Conservation (phyloP, 2,797 vertebrate genomes). For the Dicrostonyx torquatus region DNA sequence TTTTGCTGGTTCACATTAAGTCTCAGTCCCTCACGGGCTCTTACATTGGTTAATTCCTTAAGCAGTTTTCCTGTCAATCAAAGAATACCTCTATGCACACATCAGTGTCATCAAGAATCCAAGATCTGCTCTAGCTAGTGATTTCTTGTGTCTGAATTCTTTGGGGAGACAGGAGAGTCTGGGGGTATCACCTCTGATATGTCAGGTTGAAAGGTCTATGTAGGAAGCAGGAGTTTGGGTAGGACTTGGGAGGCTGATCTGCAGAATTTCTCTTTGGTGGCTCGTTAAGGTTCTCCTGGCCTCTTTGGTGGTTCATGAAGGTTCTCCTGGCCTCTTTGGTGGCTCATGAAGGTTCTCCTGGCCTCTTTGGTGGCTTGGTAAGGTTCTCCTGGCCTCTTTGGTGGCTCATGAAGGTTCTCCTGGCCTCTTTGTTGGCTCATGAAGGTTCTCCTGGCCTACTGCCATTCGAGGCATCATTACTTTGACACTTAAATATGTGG, state of each 20-base stretch:
- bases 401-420: too few relatives aligned
- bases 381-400: neutral
- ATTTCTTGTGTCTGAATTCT: neutral
- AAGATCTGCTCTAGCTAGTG: neutral
- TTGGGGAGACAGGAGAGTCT: neutral
- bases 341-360: too few relatives aligned
- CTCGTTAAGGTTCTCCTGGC: neutral
- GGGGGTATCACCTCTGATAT: neutral
- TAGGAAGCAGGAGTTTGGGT: slow-evolving; percentile 10
- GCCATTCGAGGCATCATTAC: neutral
- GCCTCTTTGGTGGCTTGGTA: neutral
- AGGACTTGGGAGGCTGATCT: neutral
- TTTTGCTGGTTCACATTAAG: neutral
- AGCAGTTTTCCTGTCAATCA: slow-evolving; percentile 21
- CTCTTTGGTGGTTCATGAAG: neutral
- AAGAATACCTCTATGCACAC: neutral
- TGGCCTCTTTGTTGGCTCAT: neutral
- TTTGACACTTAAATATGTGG: slow-evolving; percentile 33
- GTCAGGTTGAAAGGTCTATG: neutral
- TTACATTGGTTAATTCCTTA: slow-evolving; percentile 16
- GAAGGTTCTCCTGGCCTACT: neutral
- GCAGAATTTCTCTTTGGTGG: neutral
- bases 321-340: neutral
- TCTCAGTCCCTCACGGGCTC: neutral
- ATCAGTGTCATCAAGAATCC: neutral